These are phyloP conservation scores for Nasonia oneida DNA, from an alignment of 2,888 invertebrate genomes.

Conservation along the genomic window DNA sequence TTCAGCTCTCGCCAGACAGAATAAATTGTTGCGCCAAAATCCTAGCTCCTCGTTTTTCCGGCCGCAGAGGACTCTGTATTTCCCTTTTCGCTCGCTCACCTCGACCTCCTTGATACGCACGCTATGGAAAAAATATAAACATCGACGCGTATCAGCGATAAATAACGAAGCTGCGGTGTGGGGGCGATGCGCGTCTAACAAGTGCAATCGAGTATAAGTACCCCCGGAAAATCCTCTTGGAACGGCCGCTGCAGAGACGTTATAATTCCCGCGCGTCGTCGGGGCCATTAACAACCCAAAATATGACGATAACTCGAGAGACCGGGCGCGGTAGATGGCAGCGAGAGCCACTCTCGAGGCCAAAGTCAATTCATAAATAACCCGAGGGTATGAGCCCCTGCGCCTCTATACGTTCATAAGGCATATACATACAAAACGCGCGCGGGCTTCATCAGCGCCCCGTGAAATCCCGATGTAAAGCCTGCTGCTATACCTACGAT, in stretches of 20 bases:
- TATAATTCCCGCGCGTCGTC: conserved; percentile 16
- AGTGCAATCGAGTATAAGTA: conserved; percentile 10
- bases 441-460: conserved; percentile 45
- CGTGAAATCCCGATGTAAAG: conserved; percentile 52
- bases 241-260: conserved; percentile 1
- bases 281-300: conserved; percentile 25
- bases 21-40: conserved; percentile 53
- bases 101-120: neutral
- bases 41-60: conserved; percentile 24
- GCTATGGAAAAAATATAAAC: neutral
- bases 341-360: neutral
- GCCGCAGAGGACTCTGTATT: neutral
- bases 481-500: neutral
- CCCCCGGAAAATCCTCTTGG: conserved; percentile 29
- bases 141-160: neutral
- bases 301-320: conserved; percentile 47
- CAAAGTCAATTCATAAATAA: conserved; percentile 54
- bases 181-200: neutral
- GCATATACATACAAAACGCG: conserved; percentile 32
- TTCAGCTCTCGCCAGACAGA: conserved; percentile 38
- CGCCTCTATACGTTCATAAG: neutral
- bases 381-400: neutral
- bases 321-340: neutral
- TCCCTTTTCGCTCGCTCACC: neutral
- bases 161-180: neutral